Evolutionary conservation across 2,888 invertebrate species (phyloP).

Genomic region (Xestia sexstrigata): DNA sequence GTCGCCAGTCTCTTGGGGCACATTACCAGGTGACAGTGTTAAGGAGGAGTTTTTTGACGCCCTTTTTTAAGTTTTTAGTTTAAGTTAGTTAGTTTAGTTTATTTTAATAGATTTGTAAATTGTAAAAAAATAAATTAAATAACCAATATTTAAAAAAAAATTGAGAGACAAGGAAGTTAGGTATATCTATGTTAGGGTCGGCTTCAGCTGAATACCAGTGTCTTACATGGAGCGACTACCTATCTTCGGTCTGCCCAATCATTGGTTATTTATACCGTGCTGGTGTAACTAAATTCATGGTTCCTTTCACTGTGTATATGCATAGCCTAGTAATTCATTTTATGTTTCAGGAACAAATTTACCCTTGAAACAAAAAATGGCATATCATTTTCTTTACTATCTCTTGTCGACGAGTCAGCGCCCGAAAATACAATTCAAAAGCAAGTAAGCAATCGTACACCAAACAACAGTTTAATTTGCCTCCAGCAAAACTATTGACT

Average conservation of each 20-base stretch:
- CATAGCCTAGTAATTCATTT: neutral
- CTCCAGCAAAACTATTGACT: constrained; percentile 14
- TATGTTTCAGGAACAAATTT: neutral
- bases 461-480: constrained; percentile 7
- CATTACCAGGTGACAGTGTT: too few relatives aligned
- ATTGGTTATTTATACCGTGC: neutral
- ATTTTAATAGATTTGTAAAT: too few relatives aligned
- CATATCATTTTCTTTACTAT: neutral
- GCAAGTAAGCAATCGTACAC: constrained; percentile 2
- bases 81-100: too few relatives aligned
- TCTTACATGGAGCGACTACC: too few relatives aligned
- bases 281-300: neutral
- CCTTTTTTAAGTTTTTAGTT: too few relatives aligned
- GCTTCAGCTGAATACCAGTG: too few relatives aligned
- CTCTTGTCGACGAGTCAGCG: neutral
- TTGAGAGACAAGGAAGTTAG: too few relatives aligned
- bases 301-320: neutral
- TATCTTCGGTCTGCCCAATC: neutral
- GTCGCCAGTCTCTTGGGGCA: too few relatives aligned
- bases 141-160: too few relatives aligned
- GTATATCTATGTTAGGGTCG: too few relatives aligned
- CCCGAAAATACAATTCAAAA: neutral
- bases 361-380: neutral
- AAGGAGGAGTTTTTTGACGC: too few relatives aligned
- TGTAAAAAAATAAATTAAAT: too few relatives aligned